Conservation (phyloP, 2,113 vertebrate species). For the Callipepla californica region DNA sequence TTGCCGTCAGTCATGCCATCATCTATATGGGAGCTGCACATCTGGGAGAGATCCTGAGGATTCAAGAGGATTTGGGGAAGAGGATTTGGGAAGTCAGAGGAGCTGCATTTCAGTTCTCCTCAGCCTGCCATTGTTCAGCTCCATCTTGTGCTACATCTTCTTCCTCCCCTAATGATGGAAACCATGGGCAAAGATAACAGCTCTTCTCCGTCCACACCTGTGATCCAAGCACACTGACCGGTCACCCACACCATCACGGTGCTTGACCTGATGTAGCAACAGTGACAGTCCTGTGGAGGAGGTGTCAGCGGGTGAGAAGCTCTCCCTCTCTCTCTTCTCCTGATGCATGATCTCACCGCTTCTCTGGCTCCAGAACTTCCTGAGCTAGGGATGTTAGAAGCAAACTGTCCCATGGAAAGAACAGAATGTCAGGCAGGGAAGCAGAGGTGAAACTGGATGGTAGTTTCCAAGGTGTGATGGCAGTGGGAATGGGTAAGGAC, state of each 20-base stretch:
- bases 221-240: background rate
- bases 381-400: background rate
- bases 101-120: background rate
- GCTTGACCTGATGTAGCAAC: slow-evolving; percentile 44
- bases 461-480: background rate
- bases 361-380: background rate
- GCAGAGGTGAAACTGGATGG: background rate
- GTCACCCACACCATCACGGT: background rate
- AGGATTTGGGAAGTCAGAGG: background rate
- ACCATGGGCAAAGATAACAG: background rate
- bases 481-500: background rate
- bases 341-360: background rate
- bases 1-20: slow-evolving; percentile 11
- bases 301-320: background rate
- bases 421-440: background rate
- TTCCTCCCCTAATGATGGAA: background rate
- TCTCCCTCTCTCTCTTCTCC: background rate
- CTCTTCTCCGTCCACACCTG: background rate
- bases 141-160: background rate
- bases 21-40: slow-evolving; percentile 37
- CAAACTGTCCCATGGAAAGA: background rate
- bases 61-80: background rate
- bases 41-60: slow-evolving; percentile 29
- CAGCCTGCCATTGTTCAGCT: background rate
- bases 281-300: background rate